These are phyloP conservation scores for Dipodomys merriami DNA, from an alignment of 2,113 vertebrate species.

Conservation along the genomic window DNA sequence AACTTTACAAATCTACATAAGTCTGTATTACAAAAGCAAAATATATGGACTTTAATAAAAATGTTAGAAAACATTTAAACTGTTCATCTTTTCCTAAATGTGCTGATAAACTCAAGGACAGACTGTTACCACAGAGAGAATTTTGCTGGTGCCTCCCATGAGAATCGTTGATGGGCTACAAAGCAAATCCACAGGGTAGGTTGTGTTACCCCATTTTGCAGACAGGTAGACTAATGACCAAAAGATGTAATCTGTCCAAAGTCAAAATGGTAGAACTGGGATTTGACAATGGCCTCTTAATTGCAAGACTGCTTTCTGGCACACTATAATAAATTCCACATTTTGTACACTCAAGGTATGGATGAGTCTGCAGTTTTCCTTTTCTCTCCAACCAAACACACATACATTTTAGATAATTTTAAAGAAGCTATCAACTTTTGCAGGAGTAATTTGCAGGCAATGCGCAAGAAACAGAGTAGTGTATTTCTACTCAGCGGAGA, in stretches of 20 bases:
- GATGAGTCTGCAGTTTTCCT: background rate
- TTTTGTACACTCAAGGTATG: background rate
- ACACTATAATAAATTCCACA: background rate
- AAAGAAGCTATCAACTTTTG: background rate
- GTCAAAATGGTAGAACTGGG: background rate
- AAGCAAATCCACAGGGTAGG: background rate
- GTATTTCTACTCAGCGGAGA: background rate
- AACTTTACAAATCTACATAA: background rate
- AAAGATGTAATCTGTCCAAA: background rate
- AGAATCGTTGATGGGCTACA: background rate
- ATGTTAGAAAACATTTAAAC: background rate
- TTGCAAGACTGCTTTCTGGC: background rate
- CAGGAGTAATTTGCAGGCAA: background rate
- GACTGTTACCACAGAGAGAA: background rate
- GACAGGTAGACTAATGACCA: background rate
- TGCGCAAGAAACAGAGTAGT: background rate
- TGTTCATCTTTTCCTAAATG: background rate
- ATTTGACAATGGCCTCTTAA: background rate
- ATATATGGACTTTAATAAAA: background rate
- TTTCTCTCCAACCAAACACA: background rate
- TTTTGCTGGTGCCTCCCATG: background rate
- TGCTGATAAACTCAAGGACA: background rate
- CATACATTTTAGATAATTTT: background rate
- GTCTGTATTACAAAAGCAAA: background rate
- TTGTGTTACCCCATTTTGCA: background rate